Conservation (phyloP, 2,113 vertebrate species). For the Ornithorhynchus anatinus region DNA sequence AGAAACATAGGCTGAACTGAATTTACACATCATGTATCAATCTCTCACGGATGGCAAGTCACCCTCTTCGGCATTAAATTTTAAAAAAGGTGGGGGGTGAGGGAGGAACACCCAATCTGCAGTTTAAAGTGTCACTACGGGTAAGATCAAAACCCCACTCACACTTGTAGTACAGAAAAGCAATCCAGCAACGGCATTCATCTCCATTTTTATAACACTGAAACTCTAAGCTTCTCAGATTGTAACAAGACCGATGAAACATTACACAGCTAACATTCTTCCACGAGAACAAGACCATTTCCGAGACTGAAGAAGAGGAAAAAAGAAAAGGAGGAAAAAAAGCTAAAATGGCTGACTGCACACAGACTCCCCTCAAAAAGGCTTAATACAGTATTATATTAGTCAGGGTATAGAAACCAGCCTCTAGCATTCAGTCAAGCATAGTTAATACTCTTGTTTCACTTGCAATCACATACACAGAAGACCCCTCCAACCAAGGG, state of each 20-base stretch:
- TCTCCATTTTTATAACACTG: conserved; percentile 75
- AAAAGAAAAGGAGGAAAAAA: conserved; percentile 64
- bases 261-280: conserved; percentile 67
- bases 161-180: conserved; percentile 74
- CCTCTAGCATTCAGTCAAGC: conserved; percentile 73
- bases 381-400: conserved; percentile 87
- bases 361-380: conserved; percentile 82
- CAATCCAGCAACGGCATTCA: conserved; percentile 67
- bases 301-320: conserved; percentile 47
- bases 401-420: conserved; percentile 77
- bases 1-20: conserved; percentile 80
- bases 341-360: conserved; percentile 98
- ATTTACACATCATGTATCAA: conserved; percentile 88
- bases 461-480: conserved; percentile 67
- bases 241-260: conserved; percentile 59
- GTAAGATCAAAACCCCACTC: conserved; percentile 64
- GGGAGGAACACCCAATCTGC: conserved; percentile 67
- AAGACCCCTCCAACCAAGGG: conserved; percentile 37
- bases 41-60: conserved; percentile 76
- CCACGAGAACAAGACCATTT: conserved; percentile 68
- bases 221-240: conserved; percentile 70
- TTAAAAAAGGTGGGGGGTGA: conserved; percentile 45
- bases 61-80: conserved; percentile 73
- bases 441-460: conserved; percentile 81
- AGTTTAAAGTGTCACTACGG: conserved; percentile 72